These are phyloP conservation scores for Erythrocebus patas DNA, from an alignment of 2,113 vertebrate genomes.

Conservation along the genomic window DNA sequence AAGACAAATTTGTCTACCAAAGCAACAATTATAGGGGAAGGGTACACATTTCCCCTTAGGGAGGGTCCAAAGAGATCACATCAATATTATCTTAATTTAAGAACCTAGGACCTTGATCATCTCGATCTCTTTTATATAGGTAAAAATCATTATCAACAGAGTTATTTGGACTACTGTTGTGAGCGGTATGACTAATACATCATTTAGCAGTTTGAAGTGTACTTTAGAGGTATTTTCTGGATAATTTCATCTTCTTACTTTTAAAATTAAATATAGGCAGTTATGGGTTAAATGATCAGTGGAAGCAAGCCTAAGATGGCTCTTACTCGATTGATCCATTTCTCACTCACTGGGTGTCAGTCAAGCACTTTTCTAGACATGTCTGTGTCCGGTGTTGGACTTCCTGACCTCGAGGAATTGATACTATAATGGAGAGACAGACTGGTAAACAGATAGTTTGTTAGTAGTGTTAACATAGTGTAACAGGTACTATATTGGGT, in stretches of 20 bases:
- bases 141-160: background rate
- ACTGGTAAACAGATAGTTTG: background rate
- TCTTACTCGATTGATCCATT: background rate
- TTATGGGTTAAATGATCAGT: background rate
- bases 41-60: background rate
- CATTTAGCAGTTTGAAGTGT: background rate
- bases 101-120: background rate
- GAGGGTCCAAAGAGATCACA: background rate
- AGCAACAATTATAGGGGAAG: background rate
- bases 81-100: background rate
- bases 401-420: background rate
- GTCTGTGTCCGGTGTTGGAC: background rate
- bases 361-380: background rate
- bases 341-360: background rate
- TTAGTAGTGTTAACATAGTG: background rate
- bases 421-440: background rate
- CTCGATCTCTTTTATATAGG: background rate
- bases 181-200: background rate
- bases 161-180: background rate
- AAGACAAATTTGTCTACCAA: background rate
- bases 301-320: background rate
- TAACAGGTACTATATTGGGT: background rate
- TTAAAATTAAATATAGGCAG: background rate
- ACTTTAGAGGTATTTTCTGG: background rate
- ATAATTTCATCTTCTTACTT: background rate